phyloP scores from a whole-genome alignment of 2,888 invertebrate species.

The Teleogryllus oceanicus region DNA sequence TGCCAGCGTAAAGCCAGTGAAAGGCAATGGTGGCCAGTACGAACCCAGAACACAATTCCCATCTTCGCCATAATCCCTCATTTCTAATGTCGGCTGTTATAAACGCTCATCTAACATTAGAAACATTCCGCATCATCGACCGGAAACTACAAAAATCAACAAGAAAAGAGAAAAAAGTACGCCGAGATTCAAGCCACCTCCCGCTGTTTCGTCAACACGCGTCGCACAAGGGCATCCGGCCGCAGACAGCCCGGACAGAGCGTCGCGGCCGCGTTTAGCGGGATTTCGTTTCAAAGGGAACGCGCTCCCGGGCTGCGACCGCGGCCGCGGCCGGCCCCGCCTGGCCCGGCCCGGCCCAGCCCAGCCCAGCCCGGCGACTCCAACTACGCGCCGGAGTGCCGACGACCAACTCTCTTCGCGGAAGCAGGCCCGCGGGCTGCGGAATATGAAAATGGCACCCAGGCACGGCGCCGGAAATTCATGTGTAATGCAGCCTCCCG shows the following conservation, averaged over 20 bases:
- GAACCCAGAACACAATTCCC: no score
- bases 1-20: no score
- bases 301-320: not conserved
- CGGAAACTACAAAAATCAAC: no score
- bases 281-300: not conserved
- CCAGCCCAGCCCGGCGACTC: not conserved
- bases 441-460: conserved; percentile 7
- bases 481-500: not conserved
- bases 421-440: not conserved
- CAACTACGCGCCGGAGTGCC: no score
- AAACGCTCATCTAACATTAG: no score
- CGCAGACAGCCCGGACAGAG: not conserved
- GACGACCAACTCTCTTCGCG: not conserved
- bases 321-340: not conserved
- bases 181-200: no score
- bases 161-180: no score
- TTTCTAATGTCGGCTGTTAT: no score
- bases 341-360: no score
- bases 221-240: not conserved
- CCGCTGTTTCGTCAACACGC: not conserved
- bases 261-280: not conserved
- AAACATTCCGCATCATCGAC: no score
- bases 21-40: no score
- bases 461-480: not conserved
- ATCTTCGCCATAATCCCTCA: no score